Conservation (phyloP, 2,797 vertebrate species). For the Hemibagrus guttatus region DNA sequence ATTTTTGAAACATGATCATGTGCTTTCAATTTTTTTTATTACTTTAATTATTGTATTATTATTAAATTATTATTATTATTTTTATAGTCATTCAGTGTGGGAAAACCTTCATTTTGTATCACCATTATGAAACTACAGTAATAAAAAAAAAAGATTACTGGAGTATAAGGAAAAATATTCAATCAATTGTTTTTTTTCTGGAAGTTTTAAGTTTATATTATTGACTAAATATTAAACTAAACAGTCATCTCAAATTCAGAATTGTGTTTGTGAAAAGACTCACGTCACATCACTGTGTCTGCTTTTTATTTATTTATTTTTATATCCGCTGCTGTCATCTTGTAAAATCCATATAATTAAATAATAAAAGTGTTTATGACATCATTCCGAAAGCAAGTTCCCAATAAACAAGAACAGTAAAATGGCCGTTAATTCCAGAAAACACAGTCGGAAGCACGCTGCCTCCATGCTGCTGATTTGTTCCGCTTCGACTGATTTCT, state of each 20-base stretch:
- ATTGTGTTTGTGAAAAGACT: not conserved
- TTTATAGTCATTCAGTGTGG: not conserved
- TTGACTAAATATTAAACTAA: too few relatives aligned
- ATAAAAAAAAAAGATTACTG: not conserved
- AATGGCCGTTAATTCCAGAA: slow-evolving; percentile 30
- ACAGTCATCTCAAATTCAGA: too few relatives aligned
- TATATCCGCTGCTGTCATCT: not conserved
- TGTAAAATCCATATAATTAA: not conserved
- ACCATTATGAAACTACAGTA: not conserved
- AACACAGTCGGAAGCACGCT: not conserved
- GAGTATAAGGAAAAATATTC: not conserved
- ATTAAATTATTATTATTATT: not conserved
- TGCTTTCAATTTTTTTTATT: not conserved
- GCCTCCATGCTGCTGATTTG: not conserved
- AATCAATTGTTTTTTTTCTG: too few relatives aligned
- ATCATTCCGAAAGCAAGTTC: not conserved
- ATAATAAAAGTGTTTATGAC: slow-evolving; percentile 10
- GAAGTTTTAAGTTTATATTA: too few relatives aligned
- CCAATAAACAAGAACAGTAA: slow-evolving; percentile 9
- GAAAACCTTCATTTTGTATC: not conserved
- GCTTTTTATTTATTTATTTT: not conserved
- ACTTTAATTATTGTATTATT: not conserved
- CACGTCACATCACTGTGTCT: not conserved
- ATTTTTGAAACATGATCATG: too few relatives aligned
- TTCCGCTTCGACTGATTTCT: slow-evolving; percentile 12